Percentiles rank a stretch among this genome's conserved stretches.
These are phyloP conservation scores for Eudasyphora cyanicolor DNA, from an alignment of 2,888 invertebrate genomes.

Conservation along the genomic window DNA sequence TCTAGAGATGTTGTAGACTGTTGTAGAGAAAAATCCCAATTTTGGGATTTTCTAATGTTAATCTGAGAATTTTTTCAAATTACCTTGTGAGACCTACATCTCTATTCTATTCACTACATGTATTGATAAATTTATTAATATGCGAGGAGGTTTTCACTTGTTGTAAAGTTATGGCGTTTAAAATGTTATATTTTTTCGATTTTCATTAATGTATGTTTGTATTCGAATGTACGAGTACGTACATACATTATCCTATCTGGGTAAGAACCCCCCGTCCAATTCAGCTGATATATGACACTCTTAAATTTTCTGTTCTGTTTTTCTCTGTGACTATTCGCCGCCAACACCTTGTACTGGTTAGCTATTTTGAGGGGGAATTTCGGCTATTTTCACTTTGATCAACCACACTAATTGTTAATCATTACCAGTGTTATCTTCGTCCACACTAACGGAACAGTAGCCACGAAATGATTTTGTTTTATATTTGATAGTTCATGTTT, in stretches of 20 bases:
- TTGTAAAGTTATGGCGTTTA: neutral
- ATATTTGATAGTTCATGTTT: neutral
- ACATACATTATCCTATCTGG: neutral
- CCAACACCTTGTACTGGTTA: slow-evolving; percentile 23
- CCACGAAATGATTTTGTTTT: neutral
- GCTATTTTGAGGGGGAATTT: neutral
- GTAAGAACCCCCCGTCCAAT: neutral
- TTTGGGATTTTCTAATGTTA: no score
- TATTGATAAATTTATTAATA: neutral
- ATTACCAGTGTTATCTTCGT: slow-evolving; percentile 43
- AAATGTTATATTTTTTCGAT: neutral
- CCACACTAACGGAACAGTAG: neutral
- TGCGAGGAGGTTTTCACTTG: neutral
- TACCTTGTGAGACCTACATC: no score
- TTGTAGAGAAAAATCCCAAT: no score
- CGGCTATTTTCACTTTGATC: slow-evolving; percentile 59
- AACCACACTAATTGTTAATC: slow-evolving; percentile 52
- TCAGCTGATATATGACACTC: slow-evolving; percentile 47
- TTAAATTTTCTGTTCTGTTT: slow-evolving; percentile 14
- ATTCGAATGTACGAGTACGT: neutral
- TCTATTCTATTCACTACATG: no score
- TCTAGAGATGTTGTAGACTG: no score
- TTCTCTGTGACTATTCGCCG: slow-evolving; percentile 33
- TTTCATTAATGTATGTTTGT: neutral
- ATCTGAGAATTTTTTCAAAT: no score